Conservation (phyloP, 2,113 vertebrate genomes). For the Malurus alboscapulatus region DNA sequence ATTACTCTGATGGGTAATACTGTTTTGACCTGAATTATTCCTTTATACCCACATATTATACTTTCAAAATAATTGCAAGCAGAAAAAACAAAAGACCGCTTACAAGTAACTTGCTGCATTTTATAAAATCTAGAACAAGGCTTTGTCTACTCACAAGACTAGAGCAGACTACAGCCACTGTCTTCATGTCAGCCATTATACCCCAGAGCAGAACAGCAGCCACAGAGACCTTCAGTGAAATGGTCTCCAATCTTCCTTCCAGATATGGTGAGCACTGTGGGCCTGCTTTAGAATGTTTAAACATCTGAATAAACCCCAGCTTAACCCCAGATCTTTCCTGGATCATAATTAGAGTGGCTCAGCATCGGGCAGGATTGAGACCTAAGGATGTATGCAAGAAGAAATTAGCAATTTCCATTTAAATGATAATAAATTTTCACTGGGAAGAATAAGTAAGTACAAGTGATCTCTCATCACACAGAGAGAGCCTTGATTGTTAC, state of each 20-base stretch:
- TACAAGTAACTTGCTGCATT: background rate
- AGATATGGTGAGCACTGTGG: fast-evolving
- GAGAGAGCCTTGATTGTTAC: slow-evolving; percentile 32
- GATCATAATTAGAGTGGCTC: background rate
- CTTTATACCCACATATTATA: background rate
- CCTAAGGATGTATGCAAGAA: background rate
- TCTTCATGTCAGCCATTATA: fast-evolving
- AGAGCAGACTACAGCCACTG: background rate
- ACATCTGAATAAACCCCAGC: background rate
- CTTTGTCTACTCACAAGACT: background rate
- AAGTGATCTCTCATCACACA: slow-evolving; percentile 8
- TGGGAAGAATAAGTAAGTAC: too few species aligned
- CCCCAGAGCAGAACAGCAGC: background rate
- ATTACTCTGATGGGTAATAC: background rate
- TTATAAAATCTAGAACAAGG: background rate
- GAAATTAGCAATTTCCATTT: slow-evolving; percentile 32
- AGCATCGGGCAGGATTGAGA: background rate
- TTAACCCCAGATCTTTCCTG: background rate
- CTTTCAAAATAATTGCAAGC: background rate
- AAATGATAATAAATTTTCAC: slow-evolving; percentile 28
- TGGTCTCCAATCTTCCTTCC: background rate
- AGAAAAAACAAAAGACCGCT: background rate
- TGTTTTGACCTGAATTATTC: background rate
- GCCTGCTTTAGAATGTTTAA: background rate
- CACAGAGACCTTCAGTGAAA: background rate